Base-by-base conservation (phyloP, 2,113 vertebrate species). In the Cardinalis cardinalis region DNA sequence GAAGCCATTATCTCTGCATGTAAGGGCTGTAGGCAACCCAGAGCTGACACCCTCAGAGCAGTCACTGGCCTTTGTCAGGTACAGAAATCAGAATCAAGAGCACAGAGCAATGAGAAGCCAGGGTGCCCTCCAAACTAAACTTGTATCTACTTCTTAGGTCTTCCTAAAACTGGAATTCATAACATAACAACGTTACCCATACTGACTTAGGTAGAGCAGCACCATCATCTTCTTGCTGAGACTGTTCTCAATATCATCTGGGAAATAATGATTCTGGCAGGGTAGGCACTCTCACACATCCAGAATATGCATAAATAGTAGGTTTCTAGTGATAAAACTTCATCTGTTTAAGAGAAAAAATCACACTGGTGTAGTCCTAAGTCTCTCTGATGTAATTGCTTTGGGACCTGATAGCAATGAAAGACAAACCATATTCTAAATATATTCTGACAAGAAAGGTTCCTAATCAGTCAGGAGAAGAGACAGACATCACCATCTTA, bases 361-460 rank as follows among this genome's bases (percentile, higher is more conserved):
- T 49, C 70, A 46, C 34, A 29, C 26, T 24, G 20, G 46, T 72
- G 46, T 38, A 53, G 51, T 53, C 34, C 38, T 87, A 60, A 84
- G 58, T 61, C 25, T 71, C 75, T 91, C 53, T 74, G 72, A 81
- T 71, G 26, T 58, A 86, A 84, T 38, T 84, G 48, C n/a, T 88
- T 78, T 93, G 75, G 69, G 76, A 90, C 88, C 56, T 49, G 69
- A 95, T 91, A 80, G 60, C 59, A 85, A 48, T 44, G 31, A 53
- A 93, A 91, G 79, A 94, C 43, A 90, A 90, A 90, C 32, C 46
- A 56, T 41, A 34, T 69, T 75, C 31, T 77, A 90, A 90, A 92
- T 86, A 68, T 66, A 90, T 88, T 90, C 88, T 92, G 90, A 56
- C 85, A 92, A 68, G 36, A 81, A 66, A 86, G 19, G 38, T 91